These are phyloP conservation scores for Coranthus polyacanthus DNA, from an alignment of 2,797 vertebrate genomes.

Conservation along the genomic window DNA sequence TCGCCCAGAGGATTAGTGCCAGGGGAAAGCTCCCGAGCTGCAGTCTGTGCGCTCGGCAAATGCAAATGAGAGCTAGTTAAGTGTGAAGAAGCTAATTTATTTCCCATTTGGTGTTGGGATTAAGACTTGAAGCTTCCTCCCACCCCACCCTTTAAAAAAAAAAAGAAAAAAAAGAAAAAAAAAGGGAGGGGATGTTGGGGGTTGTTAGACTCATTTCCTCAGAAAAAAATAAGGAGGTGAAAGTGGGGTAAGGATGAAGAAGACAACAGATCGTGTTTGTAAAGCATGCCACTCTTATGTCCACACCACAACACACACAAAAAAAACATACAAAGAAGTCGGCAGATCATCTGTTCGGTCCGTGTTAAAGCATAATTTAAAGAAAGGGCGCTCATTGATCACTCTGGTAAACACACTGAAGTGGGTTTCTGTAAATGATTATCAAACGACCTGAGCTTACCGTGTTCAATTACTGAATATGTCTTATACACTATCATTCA, in stretches of 20 bases:
- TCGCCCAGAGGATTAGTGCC: constrained; percentile 86
- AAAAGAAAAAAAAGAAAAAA: too few species aligned
- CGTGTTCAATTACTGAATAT: constrained; percentile 44
- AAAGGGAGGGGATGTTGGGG: constrained; percentile 24
- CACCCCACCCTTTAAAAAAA: constrained; percentile 61
- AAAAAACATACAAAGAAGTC: background rate
- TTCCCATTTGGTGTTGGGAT: constrained; percentile 90
- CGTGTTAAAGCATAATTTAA: background rate
- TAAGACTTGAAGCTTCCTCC: constrained; percentile 88
- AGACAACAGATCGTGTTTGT: constrained; percentile 37
- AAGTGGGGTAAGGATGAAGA: constrained; percentile 44
- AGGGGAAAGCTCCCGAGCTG: constrained; percentile 80
- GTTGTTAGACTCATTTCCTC: constrained; percentile 64
- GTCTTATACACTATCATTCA: constrained; percentile 21
- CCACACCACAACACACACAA: constrained; percentile 7
- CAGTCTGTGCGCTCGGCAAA: constrained; percentile 80
- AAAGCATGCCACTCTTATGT: constrained; percentile 22
- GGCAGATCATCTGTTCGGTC: too few species aligned
- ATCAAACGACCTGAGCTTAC: background rate
- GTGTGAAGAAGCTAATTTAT: constrained; percentile 94
- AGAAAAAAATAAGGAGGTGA: constrained; percentile 38
- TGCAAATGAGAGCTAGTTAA: constrained; percentile 91
- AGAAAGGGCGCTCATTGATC: background rate
- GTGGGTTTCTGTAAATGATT: background rate
- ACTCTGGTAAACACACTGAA: constrained; percentile 1